These are phyloP conservation scores for Cerastis leucographa DNA, from an alignment of 2,888 invertebrate species.

Conservation along the genomic window DNA sequence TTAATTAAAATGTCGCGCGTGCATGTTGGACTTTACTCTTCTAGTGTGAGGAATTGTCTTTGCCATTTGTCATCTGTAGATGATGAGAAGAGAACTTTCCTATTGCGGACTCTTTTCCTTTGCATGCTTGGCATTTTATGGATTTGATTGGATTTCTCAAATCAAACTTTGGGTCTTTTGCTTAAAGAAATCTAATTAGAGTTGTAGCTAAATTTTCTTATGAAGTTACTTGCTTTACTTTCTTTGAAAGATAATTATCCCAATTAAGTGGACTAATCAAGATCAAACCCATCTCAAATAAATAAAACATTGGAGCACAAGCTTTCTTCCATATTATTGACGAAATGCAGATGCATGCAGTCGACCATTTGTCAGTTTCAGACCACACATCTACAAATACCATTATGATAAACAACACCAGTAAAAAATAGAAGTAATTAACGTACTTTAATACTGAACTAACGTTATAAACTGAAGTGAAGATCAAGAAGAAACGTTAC, in stretches of 20 bases:
- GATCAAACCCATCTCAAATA: too few relatives aligned
- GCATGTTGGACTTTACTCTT: conserved; percentile 24
- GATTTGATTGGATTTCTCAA: not conserved
- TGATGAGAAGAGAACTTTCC: not conserved
- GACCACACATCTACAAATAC: conserved; percentile 21
- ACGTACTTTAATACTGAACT: not conserved
- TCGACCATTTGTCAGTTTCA: conserved; percentile 11
- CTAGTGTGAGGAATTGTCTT: not conserved
- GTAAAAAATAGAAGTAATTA: conserved; percentile 32
- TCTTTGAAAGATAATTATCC: not conserved
- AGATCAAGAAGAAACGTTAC: conserved; percentile 39
- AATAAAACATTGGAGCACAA: too few relatives aligned
- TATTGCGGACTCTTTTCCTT: not conserved
- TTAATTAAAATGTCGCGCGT: conserved; percentile 82
- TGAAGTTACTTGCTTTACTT: not conserved
- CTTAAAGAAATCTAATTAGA: not conserved
- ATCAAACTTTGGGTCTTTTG: not conserved
- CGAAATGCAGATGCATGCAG: not conserved
- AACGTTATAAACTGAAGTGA: conserved; percentile 2
- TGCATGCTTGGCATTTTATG: not conserved
- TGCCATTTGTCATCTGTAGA: too few relatives aligned
- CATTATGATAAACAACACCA: conserved; percentile 2
- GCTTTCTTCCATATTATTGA: not conserved
- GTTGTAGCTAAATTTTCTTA: not conserved
- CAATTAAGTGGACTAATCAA: not conserved